These are phyloP conservation scores for Limnothrissa miodon DNA, from an alignment of 2,113 vertebrate species.

Conservation along the genomic window DNA sequence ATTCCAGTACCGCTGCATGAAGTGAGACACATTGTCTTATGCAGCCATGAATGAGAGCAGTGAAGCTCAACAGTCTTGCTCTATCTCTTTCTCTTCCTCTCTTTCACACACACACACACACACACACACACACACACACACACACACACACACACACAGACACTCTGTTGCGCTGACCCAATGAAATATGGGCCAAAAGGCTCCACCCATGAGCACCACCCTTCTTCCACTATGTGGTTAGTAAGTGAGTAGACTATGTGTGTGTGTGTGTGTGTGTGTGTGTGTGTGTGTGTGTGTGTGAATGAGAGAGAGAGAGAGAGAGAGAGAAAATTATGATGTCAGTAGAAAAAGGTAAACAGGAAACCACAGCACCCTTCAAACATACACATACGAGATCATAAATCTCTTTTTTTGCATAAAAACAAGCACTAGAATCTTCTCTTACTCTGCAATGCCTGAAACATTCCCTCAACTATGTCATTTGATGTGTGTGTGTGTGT, in stretches of 20 bases:
- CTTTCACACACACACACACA: not conserved
- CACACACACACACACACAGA: not conserved
- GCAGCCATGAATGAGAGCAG: conserved; percentile 21
- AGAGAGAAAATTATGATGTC: not conserved
- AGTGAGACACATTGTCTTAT: conserved; percentile 19
- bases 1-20: too few species aligned
- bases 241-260: conserved; percentile 31
- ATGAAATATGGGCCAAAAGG: conserved; percentile 36
- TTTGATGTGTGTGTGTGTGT: conserved; percentile 34
- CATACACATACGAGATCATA: conserved; percentile 23
- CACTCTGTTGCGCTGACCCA: conserved; percentile 46
- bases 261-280: conserved; percentile 27
- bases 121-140: not conserved
- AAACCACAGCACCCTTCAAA: not conserved
- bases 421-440: too few species aligned
- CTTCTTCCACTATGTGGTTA: conserved; percentile 50
- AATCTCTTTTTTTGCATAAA: not conserved
- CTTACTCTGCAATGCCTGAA: too few species aligned
- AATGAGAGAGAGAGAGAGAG: conserved; percentile 35
- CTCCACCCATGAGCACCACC: conserved; percentile 38
- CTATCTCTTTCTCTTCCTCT: not conserved
- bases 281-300: conserved; percentile 24
- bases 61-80: not conserved
- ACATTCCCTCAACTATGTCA: too few species aligned
- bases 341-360: conserved; percentile 53